Percentiles rank a stretch among this genome's conserved stretches.
Evolutionary conservation across 1,140 invertebrate genomes (phyloP).

Genomic region (Macrostomum lignano): DNA sequence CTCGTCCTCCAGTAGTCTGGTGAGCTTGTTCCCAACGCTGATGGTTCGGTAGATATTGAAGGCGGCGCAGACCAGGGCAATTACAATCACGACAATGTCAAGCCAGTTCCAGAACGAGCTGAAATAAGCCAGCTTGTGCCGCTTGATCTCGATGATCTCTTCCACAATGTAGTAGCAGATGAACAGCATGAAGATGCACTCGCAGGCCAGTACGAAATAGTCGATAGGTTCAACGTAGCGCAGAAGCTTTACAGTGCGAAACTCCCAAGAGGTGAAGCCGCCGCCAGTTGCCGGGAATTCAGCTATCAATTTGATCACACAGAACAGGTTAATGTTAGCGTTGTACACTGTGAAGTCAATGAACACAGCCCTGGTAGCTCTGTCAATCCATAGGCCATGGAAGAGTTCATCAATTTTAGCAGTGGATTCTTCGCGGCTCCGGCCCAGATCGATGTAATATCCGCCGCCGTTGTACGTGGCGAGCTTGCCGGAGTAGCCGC

Average conservation of each 20-base stretch:
- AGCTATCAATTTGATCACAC: conserved; percentile 35
- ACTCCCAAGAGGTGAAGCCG: conserved; percentile 33
- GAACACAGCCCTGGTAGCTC: conserved; percentile 40
- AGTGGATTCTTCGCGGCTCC: background rate
- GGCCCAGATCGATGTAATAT: conserved; percentile 3
- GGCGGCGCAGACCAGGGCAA: conserved; percentile 19
- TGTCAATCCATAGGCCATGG: conserved; percentile 36
- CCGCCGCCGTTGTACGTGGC: conserved; percentile 4
- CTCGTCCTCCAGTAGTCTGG: conserved; percentile 4
- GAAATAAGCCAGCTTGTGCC: conserved; percentile 28
- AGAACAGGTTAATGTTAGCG: conserved; percentile 44
- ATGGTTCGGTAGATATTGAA: conserved; percentile 25
- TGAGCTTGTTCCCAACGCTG: conserved; percentile 10
- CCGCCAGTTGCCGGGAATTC: conserved; percentile 44
- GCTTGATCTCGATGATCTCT: conserved; percentile 32
- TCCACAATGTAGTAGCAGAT: conserved; percentile 39
- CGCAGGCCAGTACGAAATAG: conserved; percentile 34
- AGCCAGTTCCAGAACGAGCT: conserved; percentile 37
- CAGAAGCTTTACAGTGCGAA: conserved; percentile 35
- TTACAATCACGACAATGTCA: conserved; percentile 34
- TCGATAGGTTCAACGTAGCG: conserved; percentile 32
- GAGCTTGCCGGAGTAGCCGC: too few species aligned
- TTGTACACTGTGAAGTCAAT: conserved; percentile 46
- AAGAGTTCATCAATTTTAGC: conserved; percentile 31
- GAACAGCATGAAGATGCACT: conserved; percentile 35